Evolutionary conservation across 2,888 invertebrate species (phyloP), one percentile per base, ranked within the genome.

Genomic region (Acanthosepion lycidas): DNA sequence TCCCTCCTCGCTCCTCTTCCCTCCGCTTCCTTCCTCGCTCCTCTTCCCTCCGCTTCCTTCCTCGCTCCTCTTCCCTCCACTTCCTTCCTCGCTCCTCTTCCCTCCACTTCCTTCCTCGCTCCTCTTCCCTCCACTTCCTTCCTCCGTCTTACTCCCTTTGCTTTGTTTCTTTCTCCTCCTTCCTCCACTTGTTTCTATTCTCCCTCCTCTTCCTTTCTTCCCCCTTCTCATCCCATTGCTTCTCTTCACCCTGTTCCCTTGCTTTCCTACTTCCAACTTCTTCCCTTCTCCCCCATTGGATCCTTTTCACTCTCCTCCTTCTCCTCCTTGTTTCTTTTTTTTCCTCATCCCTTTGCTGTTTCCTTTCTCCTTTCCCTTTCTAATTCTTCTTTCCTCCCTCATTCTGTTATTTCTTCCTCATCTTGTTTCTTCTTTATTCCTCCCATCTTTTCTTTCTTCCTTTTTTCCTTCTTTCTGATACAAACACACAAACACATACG

Each of bases 1-100:
- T 15, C 4, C n/a, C 12, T 1, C 0, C 8, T n/a, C 18, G 1
- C n/a, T 9, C n/a, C n/a, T n/a, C 78, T 8, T n/a, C 1, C 1
- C 18, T 1, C 12, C 6, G 1, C 26, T 64, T 64, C 64, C 64
- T 26, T 26, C 26, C 28, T 5, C 8, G 5, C 6, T 23, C 28
- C 26, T 1, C 26, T 6, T 23, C 64, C 26, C 64, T 26, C 26
- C 28, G 5, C 28, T 64, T 26, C 23, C 26, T 28, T 23, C 64
- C 64, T 26, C 0, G 3, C 26, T 26, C 26, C 64, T 64, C 26
- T 2, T 26, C 26, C 23, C 26, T 64, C 20, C 2, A 0, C 20
- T 26, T 26, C 20, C 59, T 26, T 20, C 6, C 64, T 64, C 8
- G 28, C 26, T 64, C 23, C 18, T n/a, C 1, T 12, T n/a, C 8